These are phyloP conservation scores for Strix aluco DNA, from an alignment of 2,113 vertebrate genomes.

Conservation along the genomic window DNA sequence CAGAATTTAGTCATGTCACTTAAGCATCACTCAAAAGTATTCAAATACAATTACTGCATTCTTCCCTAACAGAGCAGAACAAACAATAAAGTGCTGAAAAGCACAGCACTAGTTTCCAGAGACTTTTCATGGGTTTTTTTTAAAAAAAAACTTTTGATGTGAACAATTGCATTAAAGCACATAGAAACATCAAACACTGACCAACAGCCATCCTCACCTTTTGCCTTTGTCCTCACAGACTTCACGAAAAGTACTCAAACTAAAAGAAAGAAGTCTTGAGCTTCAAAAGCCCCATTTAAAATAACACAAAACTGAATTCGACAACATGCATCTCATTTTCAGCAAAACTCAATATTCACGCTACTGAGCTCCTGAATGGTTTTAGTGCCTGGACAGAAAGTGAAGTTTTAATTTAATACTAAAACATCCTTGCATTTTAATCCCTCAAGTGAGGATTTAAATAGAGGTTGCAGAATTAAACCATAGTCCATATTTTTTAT, in stretches of 20 bases:
- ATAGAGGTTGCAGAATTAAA: not conserved
- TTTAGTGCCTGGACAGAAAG: not conserved
- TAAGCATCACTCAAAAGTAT: not conserved
- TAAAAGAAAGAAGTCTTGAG: not conserved
- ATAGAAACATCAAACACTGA: not conserved
- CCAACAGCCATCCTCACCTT: not conserved
- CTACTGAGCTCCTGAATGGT: not conserved
- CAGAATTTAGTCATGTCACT: not conserved
- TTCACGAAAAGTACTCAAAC: not conserved
- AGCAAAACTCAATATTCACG: fast-evolving
- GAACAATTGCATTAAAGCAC: not conserved
- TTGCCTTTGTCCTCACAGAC: fast-evolving
- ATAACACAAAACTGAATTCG: not conserved
- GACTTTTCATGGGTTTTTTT: too few relatives aligned
- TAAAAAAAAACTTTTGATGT: not conserved
- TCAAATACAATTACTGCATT: not conserved
- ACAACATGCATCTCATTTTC: not conserved
- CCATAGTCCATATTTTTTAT: not conserved
- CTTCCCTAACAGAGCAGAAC: not conserved
- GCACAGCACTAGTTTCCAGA: not conserved
- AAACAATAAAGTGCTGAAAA: not conserved
- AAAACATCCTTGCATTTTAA: not conserved
- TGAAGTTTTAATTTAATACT: not conserved
- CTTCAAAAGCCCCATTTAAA: not conserved
- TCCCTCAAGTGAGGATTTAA: not conserved